Evolutionary conservation across 2,113 vertebrate genomes (phyloP).

Genomic region (Ciconia maguari): DNA sequence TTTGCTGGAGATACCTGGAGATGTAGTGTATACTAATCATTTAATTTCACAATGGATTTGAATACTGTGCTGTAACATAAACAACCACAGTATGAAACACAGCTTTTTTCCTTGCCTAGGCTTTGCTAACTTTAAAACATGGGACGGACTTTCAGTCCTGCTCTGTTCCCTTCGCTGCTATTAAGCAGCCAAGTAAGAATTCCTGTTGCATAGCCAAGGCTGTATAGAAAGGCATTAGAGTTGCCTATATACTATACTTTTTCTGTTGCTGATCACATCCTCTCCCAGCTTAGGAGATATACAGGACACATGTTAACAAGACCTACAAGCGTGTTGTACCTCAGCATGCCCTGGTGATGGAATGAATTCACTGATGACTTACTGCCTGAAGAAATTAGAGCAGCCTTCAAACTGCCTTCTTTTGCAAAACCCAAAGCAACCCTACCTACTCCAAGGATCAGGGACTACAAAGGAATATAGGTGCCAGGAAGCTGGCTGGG

Average conservation of each 20-base stretch:
- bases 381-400: neutral
- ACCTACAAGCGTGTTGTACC: neutral
- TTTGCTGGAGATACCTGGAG: slow-evolving; percentile 30
- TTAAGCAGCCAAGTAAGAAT: neutral
- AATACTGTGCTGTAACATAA: neutral
- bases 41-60: neutral
- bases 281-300: neutral
- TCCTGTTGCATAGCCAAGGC: neutral
- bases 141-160: neutral
- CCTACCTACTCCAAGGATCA: no score
- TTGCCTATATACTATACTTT: neutral
- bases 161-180: neutral
- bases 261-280: neutral
- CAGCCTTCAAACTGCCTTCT: neutral
- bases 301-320: neutral
- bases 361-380: neutral
- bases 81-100: neutral
- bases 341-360: neutral
- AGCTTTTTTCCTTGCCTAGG: neutral
- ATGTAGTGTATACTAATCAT: neutral
- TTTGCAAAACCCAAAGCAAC: neutral
- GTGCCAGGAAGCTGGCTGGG: neutral
- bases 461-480: neutral
- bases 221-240: neutral
- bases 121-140: neutral